Base-by-base conservation (phyloP, 2,797 vertebrate species). In the Hydrolagus colliei region DNA sequence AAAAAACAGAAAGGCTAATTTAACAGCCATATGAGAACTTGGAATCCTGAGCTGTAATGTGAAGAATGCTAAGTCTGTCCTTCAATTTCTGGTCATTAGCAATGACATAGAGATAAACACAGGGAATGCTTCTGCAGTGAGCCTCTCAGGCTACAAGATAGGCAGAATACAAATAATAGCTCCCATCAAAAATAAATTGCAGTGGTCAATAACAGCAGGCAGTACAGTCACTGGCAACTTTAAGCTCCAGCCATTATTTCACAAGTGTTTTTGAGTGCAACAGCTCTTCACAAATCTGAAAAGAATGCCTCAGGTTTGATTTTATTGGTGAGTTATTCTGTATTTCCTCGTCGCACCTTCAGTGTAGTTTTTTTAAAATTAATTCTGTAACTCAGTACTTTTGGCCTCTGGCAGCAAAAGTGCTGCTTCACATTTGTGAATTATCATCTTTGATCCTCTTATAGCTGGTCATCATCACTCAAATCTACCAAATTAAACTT, bases 371-470 rank as follows among this genome's bases (percentile, higher is more conserved):
- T 16, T 52, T 84, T 71, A 68, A 68, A 84, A 84, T 84, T 4
- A 71, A 68, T 84, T 41, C 79, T 67, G 16, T n/a, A 35, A 35
- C 79, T n/a, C n/a, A 41, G 65, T 71, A 32, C 16, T 84, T 61
- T 84, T 82, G 22, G 27, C 7, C 79, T 82, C 63, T 35, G 67
- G 12, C 11, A 18, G n/a, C 32, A 12, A 35, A 68, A 84, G 65
- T 71, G 65, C 32, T 52, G 71, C 65, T 84, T 84, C 65, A 84
- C 52, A 52, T 52, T 71, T 41, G 27, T 35, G 79, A 84, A 84
- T 71, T 84, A 84, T 71, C 62, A 71, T 71, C n/a, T 79, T 84
- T 84, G 79, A 68, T 71, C 79, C 41, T 82, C 32, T 82, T 35
- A 71, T 71, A 63, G 71, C 27, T 52, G 27, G 61, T 52, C 16